Evolutionary conservation across 2,888 invertebrate species (phyloP).

Genomic region (Gisinianus flammeolus): DNA sequence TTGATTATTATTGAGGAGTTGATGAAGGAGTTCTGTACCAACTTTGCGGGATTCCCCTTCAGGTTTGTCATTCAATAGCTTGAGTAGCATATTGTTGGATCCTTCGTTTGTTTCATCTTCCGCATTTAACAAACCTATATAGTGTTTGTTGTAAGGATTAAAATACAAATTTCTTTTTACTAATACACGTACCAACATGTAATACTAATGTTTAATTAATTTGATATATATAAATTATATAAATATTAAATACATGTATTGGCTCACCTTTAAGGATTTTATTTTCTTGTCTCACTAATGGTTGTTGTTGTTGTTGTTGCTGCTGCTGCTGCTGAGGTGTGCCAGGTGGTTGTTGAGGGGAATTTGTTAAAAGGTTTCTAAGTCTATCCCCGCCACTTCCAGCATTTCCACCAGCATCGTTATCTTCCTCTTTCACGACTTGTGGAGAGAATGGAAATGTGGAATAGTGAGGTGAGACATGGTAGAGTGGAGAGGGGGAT

Average conservation of each 20-base stretch:
- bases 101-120: conserved; percentile 66
- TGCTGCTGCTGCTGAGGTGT: conserved; percentile 34
- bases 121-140: conserved; percentile 69
- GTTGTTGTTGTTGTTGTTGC: conserved; percentile 30
- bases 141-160: not conserved
- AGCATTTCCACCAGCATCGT: conserved; percentile 16
- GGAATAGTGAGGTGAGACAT: conserved; percentile 37
- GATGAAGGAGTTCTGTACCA: conserved; percentile 68
- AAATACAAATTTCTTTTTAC: not conserved
- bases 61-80: conserved; percentile 53
- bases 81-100: conserved; percentile 59
- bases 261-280: conserved; percentile 60
- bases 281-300: conserved; percentile 48
- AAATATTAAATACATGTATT: not conserved
- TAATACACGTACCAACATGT: not conserved
- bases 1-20: conserved; percentile 66
- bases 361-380: conserved; percentile 67
- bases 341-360: conserved; percentile 36
- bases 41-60: conserved; percentile 27
- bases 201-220: not conserved
- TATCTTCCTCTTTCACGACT: conserved; percentile 32
- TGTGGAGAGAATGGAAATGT: conserved; percentile 36
- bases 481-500: conserved; percentile 40
- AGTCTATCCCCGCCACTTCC: conserved; percentile 62
- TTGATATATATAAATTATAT: not conserved